Conservation (phyloP, 1,140 invertebrate genomes). For the Sycophila sp. region DNA sequence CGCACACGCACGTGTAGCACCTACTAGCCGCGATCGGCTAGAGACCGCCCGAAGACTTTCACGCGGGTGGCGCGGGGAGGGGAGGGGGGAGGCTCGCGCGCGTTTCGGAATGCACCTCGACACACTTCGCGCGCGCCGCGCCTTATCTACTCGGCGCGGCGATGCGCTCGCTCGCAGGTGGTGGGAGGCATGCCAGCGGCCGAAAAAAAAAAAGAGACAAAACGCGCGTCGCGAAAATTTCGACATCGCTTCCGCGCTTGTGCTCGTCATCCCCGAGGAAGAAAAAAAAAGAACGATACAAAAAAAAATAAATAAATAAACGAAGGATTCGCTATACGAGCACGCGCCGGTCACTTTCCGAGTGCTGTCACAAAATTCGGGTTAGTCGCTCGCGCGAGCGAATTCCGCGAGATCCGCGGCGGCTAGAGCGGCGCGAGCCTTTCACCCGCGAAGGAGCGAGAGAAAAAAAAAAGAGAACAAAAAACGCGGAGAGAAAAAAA, state of each 20-base stretch:
- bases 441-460: background rate
- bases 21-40: no score
- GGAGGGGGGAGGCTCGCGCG: background rate
- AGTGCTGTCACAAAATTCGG: no score
- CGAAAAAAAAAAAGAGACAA: background rate
- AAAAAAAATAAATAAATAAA: background rate
- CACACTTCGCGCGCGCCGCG: background rate
- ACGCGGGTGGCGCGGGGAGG: background rate
- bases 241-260: background rate
- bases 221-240: background rate
- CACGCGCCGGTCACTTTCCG: no score
- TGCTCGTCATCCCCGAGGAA: background rate
- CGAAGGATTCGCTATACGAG: background rate
- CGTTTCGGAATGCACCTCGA: conserved; percentile 16
- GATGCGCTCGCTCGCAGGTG: background rate
- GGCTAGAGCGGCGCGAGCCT: background rate
- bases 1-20: no score
- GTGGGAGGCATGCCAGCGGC: background rate
- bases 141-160: conserved; percentile 2
- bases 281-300: background rate
- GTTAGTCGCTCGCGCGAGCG: no score
- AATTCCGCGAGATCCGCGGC: background rate
- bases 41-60: background rate
- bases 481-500: no score
- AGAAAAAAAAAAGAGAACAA: no score